Evolutionary conservation across 2,797 vertebrate genomes (phyloP).

Genomic region (Glyptemys insculpta): DNA sequence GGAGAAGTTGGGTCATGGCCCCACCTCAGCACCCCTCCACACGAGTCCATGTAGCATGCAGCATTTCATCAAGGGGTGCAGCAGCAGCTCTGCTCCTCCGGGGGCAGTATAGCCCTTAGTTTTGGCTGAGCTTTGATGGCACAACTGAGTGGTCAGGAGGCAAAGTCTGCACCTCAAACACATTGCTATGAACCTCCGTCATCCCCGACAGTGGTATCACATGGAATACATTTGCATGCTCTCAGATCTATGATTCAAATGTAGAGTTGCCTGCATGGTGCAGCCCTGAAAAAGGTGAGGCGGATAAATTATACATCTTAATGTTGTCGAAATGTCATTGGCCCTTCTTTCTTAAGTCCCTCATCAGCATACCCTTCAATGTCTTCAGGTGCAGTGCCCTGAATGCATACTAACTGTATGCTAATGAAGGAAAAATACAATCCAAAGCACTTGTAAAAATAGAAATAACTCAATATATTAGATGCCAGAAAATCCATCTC

Average conservation of each 20-base stretch:
- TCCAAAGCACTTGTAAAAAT: neutral
- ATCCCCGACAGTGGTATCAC: neutral
- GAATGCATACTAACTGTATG: neutral
- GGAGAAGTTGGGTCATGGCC: fast-evolving
- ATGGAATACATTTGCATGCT: neutral
- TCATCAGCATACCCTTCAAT: neutral
- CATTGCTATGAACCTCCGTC: neutral
- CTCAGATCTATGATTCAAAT: neutral
- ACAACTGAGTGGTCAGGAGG: fast-evolving
- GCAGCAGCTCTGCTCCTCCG: fast-evolving
- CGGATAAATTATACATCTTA: neutral
- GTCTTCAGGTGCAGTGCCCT: neutral
- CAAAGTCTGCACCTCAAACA: neutral
- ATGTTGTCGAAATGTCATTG: neutral
- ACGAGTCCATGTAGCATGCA: fast-evolving
- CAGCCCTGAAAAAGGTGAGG: neutral
- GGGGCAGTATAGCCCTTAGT: fast-evolving
- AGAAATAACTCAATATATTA: neutral
- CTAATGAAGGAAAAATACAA: neutral
- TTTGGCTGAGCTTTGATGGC: neutral
- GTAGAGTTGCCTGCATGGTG: neutral
- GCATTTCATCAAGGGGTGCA: neutral
- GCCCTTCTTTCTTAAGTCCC: neutral
- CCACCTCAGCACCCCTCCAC: neutral
- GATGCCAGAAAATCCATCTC: conserved; percentile 25